phyloP scores from a whole-genome alignment of 1,140 invertebrate species.

The Pseudomyrmex dendroicus region DNA sequence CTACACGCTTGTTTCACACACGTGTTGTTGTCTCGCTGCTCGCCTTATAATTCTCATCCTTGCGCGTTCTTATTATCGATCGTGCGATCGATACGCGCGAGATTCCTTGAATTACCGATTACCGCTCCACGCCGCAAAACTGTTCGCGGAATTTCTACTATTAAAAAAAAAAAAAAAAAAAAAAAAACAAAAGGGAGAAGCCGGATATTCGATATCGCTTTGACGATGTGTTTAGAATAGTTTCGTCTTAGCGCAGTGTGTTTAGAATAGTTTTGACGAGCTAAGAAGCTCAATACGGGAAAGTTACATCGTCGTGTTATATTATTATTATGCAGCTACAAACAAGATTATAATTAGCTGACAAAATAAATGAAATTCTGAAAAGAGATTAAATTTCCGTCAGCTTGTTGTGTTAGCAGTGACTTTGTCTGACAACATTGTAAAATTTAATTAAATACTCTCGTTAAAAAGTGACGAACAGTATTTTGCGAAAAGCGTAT shows the following conservation, averaged over 20 bases:
- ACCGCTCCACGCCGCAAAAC: neutral
- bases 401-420: no score
- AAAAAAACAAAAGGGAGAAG: neutral
- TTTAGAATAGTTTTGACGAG: neutral
- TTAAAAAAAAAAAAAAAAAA: no score
- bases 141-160: neutral
- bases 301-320: neutral
- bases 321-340: neutral
- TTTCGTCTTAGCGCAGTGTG: neutral
- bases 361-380: no score
- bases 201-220: neutral
- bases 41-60: conserved; percentile 47
- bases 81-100: neutral
- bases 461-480: no score
- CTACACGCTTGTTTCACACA: conserved; percentile 15
- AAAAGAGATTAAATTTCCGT: no score
- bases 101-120: neutral
- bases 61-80: conserved; percentile 1
- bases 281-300: neutral
- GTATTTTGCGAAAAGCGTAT: no score
- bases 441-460: no score
- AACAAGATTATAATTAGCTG: neutral
- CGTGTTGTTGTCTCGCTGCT: conserved; percentile 44
- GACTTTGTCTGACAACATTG: no score
- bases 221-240: neutral